Evolutionary conservation across 2,888 invertebrate genomes (phyloP), one percentile per base, ranked within the genome.

Genomic region (Eupsilia transversa): DNA sequence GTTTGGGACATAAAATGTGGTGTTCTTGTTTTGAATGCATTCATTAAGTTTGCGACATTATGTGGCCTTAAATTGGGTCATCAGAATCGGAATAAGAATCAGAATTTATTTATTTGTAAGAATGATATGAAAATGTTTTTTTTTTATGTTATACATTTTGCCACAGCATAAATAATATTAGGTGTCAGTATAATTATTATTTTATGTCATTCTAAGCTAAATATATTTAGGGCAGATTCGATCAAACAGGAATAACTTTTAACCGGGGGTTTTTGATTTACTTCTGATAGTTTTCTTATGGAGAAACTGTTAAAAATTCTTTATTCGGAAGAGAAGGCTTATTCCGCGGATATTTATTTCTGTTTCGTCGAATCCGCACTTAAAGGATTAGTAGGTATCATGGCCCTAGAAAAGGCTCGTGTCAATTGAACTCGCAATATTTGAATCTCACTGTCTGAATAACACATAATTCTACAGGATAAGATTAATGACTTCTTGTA

Each of bases 11-110:
- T 61, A 12, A 33, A 52, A 52, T 61, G 3, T 7, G 20, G n/a
- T 35, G 9, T 43, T 60, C 9, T 80, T 73, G 30, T 73, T 76
- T 76, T 54, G 4, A 33, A 35, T 61, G 5, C 12, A 46, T 10
- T 41, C 2, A 4, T 10, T 49, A 20, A 23, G 1, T 41, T 30
- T 41, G 5, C 0, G 1, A 3, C 4, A 33, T 14, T 14, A 20
- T 23, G 9, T 17, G 23, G n/a, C 3, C 10, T 10, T n/a, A n/a
- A n/a, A n/a, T n/a, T 52, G 52, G 10, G 52, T 12, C n/a, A 52
- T n/a, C 52, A 52, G n/a, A n/a, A 52, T 52, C 52, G 5, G 35
- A 35, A 35, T 35, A n/a, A n/a, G n/a, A n/a, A n/a, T n/a, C n/a
- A n/a, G 10, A 52, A 23, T 49, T 23, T 9, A 3, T 20, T 12